These are phyloP conservation scores for Wiebesia pumilae DNA, from an alignment of 1,140 invertebrate genomes.

Conservation along the genomic window DNA sequence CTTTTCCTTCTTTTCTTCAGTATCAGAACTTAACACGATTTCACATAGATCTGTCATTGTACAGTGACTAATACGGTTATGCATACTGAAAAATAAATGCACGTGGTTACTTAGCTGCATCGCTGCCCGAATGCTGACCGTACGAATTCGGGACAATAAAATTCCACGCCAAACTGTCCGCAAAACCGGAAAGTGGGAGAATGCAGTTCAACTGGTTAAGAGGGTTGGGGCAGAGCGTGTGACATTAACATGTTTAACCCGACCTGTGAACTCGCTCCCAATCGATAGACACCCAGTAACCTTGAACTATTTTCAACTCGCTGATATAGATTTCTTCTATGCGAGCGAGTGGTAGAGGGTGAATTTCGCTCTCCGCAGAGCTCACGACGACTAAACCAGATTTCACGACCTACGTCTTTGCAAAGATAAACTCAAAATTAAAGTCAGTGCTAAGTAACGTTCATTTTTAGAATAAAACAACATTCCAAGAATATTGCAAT, in stretches of 20 bases:
- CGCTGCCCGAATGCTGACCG: no score
- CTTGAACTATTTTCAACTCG: conserved; percentile 66
- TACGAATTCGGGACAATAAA: neutral
- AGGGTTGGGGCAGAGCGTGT: conserved; percentile 40
- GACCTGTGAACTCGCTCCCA: conserved; percentile 60
- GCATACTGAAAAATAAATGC: conserved; percentile 12
- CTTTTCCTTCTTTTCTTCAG: no score
- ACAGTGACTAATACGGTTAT: no score
- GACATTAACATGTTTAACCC: conserved; percentile 58
- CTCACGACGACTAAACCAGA: conserved; percentile 23
- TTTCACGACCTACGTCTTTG: conserved; percentile 41
- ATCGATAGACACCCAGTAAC: conserved; percentile 63
- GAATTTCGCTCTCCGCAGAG: neutral
- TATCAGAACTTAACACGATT: no score
- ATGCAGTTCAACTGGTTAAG: neutral
- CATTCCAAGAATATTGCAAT: no score
- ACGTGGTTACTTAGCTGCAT: neutral
- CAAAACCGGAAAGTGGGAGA: neutral
- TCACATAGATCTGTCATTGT: no score
- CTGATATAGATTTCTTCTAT: conserved; percentile 42
- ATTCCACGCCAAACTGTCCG: neutral
- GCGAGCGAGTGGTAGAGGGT: neutral
- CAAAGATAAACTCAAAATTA: neutral
- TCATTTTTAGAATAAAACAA: no score
- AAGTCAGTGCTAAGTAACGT: no score